Evolutionary conservation across 1,140 invertebrate species (phyloP).

Genomic region (Listronotus oregonensis): DNA sequence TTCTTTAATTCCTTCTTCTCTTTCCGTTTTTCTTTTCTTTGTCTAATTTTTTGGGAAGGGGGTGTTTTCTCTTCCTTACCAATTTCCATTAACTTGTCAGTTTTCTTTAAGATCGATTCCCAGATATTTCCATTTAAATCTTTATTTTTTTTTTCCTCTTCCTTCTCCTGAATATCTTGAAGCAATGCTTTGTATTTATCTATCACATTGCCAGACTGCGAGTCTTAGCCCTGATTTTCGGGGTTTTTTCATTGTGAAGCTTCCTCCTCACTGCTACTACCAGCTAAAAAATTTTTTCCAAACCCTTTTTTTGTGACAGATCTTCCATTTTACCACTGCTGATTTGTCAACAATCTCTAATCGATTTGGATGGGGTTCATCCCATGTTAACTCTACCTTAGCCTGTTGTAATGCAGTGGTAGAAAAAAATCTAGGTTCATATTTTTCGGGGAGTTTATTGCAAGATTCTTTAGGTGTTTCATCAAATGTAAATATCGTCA

Average conservation of each 20-base stretch:
- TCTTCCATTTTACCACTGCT: constrained; percentile 66
- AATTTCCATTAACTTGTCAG: constrained; percentile 68
- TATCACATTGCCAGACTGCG: constrained; percentile 57
- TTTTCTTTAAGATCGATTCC: constrained; percentile 71
- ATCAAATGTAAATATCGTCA: constrained; percentile 89
- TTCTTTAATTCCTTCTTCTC: constrained; percentile 66
- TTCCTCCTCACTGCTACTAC: constrained; percentile 60
- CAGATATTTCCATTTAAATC: constrained; percentile 84
- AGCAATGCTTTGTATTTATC: constrained; percentile 77
- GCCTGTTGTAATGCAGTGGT: constrained; percentile 91
- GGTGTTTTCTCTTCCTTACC: constrained; percentile 63
- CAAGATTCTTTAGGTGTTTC: constrained; percentile 81
- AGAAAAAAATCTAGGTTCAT: constrained; percentile 84
- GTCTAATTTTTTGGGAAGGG: constrained; percentile 77
- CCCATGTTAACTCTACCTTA: constrained; percentile 94
- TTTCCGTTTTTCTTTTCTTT: constrained; percentile 80
- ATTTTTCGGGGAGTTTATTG: constrained; percentile 78
- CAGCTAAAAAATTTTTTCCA: constrained; percentile 82
- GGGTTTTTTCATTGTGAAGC: constrained; percentile 50
- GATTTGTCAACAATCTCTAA: constrained; percentile 67
- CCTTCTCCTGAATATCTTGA: constrained; percentile 72
- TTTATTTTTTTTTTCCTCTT: constrained; percentile 72
- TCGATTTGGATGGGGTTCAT: constrained; percentile 87
- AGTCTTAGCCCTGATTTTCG: constrained; percentile 7
- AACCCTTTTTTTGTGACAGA: constrained; percentile 69